Percentiles rank a stretch among this genome's conserved stretches.
These are phyloP conservation scores for Amblyopsis hoosieri DNA, from an alignment of 2,797 vertebrate species.

Conservation along the genomic window DNA sequence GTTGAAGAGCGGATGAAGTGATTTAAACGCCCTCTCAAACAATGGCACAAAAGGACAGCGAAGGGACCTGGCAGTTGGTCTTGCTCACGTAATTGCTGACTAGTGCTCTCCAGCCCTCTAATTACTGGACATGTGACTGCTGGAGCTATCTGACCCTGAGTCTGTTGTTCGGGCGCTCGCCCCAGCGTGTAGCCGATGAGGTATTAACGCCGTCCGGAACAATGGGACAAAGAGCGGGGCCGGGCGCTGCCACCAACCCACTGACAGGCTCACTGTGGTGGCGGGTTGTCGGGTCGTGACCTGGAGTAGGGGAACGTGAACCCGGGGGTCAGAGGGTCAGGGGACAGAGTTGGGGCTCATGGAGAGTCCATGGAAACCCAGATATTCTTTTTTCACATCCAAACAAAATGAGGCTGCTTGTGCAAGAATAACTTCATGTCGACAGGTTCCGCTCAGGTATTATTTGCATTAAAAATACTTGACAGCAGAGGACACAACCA, in stretches of 20 bases:
- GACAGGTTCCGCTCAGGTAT: too few species aligned
- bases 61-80: conserved; percentile 34
- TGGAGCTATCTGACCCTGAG: conserved; percentile 34
- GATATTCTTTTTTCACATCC: conserved; percentile 2
- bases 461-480: too few species aligned
- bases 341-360: conserved; percentile 50
- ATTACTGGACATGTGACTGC: conserved; percentile 5
- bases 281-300: conserved; percentile 60
- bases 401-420: too few species aligned
- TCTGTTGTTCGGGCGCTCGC: conserved; percentile 42
- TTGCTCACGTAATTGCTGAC: conserved; percentile 20
- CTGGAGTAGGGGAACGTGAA: conserved; percentile 37
- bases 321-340: conserved; percentile 56
- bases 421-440: too few species aligned
- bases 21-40: conserved; percentile 39
- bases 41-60: conserved; percentile 44
- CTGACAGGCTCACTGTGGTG: conserved; percentile 63
- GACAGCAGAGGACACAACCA: too few species aligned
- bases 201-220: conserved; percentile 63
- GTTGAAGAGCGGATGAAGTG: conserved; percentile 8
- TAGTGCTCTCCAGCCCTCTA: conserved; percentile 12
- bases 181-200: conserved; percentile 51
- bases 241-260: conserved; percentile 48
- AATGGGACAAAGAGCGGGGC: conserved; percentile 50
- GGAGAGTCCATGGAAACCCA: conserved; percentile 38